Conservation (phyloP, 2,888 invertebrate species). For the Oscheius sp. region DNA sequence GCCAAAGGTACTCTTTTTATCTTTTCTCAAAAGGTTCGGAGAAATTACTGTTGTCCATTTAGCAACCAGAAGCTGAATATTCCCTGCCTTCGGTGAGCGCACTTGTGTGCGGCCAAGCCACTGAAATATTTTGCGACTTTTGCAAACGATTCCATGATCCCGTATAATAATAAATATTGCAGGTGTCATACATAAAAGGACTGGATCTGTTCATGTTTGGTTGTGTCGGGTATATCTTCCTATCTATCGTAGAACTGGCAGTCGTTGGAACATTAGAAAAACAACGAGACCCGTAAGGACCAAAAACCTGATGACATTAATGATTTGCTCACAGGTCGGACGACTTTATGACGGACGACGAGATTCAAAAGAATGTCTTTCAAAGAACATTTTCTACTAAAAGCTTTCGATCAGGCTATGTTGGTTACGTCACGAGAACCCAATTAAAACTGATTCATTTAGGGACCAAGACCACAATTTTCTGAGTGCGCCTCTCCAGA, state of each 20-base stretch:
- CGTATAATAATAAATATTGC: conserved; percentile 5
- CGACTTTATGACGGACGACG: conserved; percentile 57
- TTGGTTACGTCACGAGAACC: conserved; percentile 25
- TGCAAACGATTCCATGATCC: neutral
- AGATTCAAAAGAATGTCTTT: conserved; percentile 52
- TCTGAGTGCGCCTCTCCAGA: conserved; percentile 52
- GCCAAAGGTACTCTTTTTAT: conserved; percentile 58
- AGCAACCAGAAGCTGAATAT: conserved; percentile 25
- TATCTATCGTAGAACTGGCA: conserved; percentile 60
- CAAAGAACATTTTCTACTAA: conserved; percentile 56
- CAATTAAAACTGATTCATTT: neutral
- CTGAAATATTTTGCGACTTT: conserved; percentile 3
- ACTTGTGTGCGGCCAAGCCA: neutral
- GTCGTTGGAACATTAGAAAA: conserved; percentile 50
- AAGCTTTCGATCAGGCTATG: conserved; percentile 51
- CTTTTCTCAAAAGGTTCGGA: neutral
- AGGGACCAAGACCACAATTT: conserved; percentile 48
- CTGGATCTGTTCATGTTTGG: conserved; percentile 69
- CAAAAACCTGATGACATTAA: neutral
- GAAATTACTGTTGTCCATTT: neutral
- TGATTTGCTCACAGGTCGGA: conserved; percentile 29
- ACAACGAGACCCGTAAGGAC: conserved; percentile 10
- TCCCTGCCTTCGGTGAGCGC: conserved; percentile 31
- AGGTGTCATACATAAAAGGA: conserved; percentile 69
- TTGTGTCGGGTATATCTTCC: conserved; percentile 67